A percentile compares a stretch with the other conserved stretches of the same genome.
phyloP scores from a whole-genome alignment of 2,888 invertebrate species.

The Drosophila limbata region DNA sequence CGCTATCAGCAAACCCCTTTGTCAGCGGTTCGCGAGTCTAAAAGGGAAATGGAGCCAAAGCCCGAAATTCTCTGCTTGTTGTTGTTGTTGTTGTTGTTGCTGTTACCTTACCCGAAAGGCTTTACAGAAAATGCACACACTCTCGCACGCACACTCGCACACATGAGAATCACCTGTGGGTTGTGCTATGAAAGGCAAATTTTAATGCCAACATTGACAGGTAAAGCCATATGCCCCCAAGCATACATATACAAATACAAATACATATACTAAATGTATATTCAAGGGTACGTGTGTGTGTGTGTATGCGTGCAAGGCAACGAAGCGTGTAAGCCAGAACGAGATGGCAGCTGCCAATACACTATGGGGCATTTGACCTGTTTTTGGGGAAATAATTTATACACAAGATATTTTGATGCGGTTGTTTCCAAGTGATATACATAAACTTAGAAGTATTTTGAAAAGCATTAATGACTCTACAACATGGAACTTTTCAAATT shows the following conservation, averaged over 20 bases:
- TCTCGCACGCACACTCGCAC: constrained; percentile 2
- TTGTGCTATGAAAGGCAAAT: constrained; percentile 74
- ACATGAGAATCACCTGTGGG: constrained; percentile 53
- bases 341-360: constrained; percentile 32
- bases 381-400: too few relatives aligned
- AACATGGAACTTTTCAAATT: too few relatives aligned
- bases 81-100: constrained; percentile 25
- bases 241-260: constrained; percentile 10
- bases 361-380: too few relatives aligned
- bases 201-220: constrained; percentile 79
- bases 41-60: constrained; percentile 31
- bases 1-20: too few relatives aligned
- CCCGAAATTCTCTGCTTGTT: constrained; percentile 16
- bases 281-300: constrained; percentile 7
- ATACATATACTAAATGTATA: constrained; percentile 14
- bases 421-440: too few relatives aligned
- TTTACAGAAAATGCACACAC: constrained; percentile 22
- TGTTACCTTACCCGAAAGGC: constrained; percentile 23
- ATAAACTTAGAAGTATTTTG: too few relatives aligned
- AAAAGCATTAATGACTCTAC: too few relatives aligned
- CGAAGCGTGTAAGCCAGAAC: constrained; percentile 69
- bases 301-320: constrained; percentile 46
- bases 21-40: not conserved
- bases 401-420: too few relatives aligned
- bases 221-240: constrained; percentile 47